Base-by-base conservation (phyloP, 2,888 invertebrate species). In the Tortrix viridana region DNA sequence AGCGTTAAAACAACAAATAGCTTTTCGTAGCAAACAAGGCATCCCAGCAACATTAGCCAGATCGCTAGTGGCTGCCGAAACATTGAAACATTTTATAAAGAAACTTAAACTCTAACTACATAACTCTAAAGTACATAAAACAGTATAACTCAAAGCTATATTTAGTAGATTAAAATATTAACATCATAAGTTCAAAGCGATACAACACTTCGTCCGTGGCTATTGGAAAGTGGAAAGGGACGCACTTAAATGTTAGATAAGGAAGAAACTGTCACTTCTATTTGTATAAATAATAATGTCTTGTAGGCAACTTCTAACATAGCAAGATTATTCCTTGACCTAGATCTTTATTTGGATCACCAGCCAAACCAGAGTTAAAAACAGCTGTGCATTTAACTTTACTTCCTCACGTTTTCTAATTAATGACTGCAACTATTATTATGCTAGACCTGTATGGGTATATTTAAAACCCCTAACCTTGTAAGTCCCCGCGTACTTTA, bases 1-100 rank as follows among this genome's bases (percentile, higher is more conserved):
- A 37, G 44, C 50, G 49, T 3, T 50, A 50, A 56, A n/a, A 44
- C 37, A 56, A 56, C 43, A 55, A 7, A 46, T 38, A 38, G 18
- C 32, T 32, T 55, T 43, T 49, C 12, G 12, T 3, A 12, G 20
- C 14, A 44, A 55, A 5, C 41, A 47, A 26, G 43, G 50, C 16
- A n/a, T 41, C 9, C 12, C 2, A n/a, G 41, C 16, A 16, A 41
- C 41, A 5, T n/a, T n/a, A 5, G 0, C 32, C 7, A 32, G 12
- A 32, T 16, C 41, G n/a, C 3, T 18, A 18, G 22, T n/a, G 23
- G 32, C 20, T 58, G 26, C 43, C 20, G 19, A 47, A 48, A 48
- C n/a, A 59, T 44, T 22, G 14, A 49, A 18, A 41, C 32, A 32
- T 32, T 3, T 32, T 12, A 12, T 12, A 32, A 32, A 32, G 9